Base-by-base conservation (phyloP, 2,888 invertebrate species). In the Dichetophora obliterata region DNA sequence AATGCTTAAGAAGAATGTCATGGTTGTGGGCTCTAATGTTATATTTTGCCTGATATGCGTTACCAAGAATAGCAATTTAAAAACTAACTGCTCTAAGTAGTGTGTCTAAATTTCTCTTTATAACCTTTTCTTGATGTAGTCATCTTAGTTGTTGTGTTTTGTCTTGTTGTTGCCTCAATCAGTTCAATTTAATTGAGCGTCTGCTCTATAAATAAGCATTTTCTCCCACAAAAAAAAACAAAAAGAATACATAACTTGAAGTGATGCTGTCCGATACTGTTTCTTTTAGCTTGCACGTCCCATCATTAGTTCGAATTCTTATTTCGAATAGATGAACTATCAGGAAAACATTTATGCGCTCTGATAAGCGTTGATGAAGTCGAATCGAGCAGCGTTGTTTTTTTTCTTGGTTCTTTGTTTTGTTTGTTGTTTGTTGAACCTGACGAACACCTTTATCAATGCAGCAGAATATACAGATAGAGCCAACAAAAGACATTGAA, bases 251-350 rank as follows among this genome's bases (percentile, higher is more conserved):
- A 57, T 57, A 71, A 34, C 37, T 37, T 57, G 19, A 37, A 59
- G 22, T n/a, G 50, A 65, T 11, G 19, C n/a, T 27, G 24, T 16
- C 16, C n/a, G 48, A 61, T 50, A 5, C 24, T 16, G 27, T 65
- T 9, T 66, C 66, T 6, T 27, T 50, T 24, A 54, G 37, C 74
- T 34, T 19, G 65, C 31, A 74, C 65, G 52, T 31, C 74, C 50
- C 52, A 74, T 74, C 74, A 65, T 74, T 66, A 59, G 66, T 37
- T 50, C 24, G 63, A 54, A 74, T 65, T 74, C 66, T 74, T 74
- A 74, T 74, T 52, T 66, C 65, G 43, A 66, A 74, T 50, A 54
- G 74, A 66, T 66, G 74, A 63, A 31, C 72, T 73, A 61, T 61
- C 61, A 61, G 43, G 4, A 27, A n/a, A 61, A 61, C 59, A 73